A percentile compares a stretch with the other conserved stretches of the same genome.
These are phyloP conservation scores for Aleiodes alternator DNA, from an alignment of 2,888 invertebrate genomes.

Conservation along the genomic window DNA sequence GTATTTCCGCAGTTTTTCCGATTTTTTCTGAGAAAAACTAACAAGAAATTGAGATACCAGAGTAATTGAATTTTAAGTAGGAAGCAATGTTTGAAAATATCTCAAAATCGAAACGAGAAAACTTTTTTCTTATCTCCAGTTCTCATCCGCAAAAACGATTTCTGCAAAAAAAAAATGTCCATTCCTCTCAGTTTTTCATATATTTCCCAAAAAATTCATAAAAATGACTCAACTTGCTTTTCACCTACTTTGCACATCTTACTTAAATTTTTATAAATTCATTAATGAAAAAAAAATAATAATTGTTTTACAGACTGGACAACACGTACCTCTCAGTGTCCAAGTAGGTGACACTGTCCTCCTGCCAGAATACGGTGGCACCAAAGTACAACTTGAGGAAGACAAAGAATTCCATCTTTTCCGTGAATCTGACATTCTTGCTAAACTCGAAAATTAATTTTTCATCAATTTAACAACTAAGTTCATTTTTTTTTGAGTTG, in stretches of 20 bases:
- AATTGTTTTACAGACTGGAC: conserved; percentile 82
- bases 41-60: too few relatives aligned
- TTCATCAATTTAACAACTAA: conserved; percentile 59
- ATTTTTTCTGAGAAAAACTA: too few relatives aligned
- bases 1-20: too few relatives aligned
- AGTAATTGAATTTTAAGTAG: too few relatives aligned
- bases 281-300: conserved; percentile 27
- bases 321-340: conserved; percentile 86
- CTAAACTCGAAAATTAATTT: conserved; percentile 84
- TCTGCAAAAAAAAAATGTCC: too few relatives aligned
- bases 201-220: neutral
- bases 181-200: too few relatives aligned
- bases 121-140: too few relatives aligned
- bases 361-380: conserved; percentile 98
- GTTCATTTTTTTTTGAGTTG: conserved; percentile 48
- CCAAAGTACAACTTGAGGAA: conserved; percentile 91
- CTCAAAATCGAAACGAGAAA: too few relatives aligned
- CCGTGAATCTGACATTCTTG: conserved; percentile 96
- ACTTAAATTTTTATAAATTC: neutral
- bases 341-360: conserved; percentile 96
- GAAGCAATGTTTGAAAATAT: too few relatives aligned
- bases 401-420: conserved; percentile 95
- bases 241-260: neutral
- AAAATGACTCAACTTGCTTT: neutral
- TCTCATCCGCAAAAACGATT: too few relatives aligned